These are phyloP conservation scores for Cyprinella venusta DNA, from an alignment of 2,797 vertebrate genomes.

Conservation along the genomic window DNA sequence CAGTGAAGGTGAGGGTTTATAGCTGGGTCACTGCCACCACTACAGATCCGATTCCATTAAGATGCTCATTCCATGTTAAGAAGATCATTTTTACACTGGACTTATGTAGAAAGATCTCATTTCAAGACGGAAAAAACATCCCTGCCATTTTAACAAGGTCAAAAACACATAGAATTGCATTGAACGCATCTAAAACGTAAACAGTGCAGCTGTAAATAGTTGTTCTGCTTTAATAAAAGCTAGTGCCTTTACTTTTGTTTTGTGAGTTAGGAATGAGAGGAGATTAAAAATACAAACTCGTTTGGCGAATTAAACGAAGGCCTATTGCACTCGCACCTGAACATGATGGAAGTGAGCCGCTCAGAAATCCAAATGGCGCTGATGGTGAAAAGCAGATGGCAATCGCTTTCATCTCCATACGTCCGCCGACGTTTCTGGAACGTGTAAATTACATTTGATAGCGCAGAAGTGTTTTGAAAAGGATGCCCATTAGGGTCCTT, in stretches of 20 bases:
- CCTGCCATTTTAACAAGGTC: not conserved
- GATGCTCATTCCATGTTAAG: conserved; percentile 21
- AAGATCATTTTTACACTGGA: conserved; percentile 29
- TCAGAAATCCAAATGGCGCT: conserved; percentile 44
- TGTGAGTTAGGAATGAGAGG: not conserved
- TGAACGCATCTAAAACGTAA: not conserved
- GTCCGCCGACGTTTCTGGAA: conserved; percentile 46
- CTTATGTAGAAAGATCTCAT: conserved; percentile 36
- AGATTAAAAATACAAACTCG: conserved; percentile 35
- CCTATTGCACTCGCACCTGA: conserved; percentile 36
- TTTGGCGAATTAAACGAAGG: conserved; percentile 38
- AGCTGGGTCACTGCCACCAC: conserved; percentile 28
- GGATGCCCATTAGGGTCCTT: conserved; percentile 54
- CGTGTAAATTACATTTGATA: conserved; percentile 57
- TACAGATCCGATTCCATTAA: conserved; percentile 44
- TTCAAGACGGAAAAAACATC: conserved; percentile 21
- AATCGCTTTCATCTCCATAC: conserved; percentile 50
- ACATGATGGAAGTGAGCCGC: conserved; percentile 22
- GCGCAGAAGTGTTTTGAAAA: conserved; percentile 48
- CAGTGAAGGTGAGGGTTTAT: conserved; percentile 28
- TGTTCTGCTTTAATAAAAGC: not conserved
- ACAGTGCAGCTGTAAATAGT: not conserved
- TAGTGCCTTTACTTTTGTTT: not conserved
- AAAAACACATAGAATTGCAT: not conserved
- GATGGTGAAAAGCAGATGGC: conserved; percentile 43